These are phyloP conservation scores for Pogonophryne albipinna DNA, from an alignment of 2,797 vertebrate genomes.

Conservation along the genomic window DNA sequence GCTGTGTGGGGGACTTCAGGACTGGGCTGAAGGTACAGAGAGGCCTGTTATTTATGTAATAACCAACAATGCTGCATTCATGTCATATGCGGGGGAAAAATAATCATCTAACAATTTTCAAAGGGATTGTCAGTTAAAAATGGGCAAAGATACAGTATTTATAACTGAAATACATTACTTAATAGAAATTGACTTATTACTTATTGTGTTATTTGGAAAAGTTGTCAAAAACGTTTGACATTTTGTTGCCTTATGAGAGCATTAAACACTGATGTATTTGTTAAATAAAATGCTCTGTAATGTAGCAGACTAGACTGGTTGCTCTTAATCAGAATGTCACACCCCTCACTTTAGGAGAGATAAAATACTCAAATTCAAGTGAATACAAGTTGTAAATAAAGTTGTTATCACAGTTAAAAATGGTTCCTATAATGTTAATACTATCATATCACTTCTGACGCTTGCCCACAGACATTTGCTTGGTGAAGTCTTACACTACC, in stretches of 20 bases:
- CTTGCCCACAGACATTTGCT: not conserved
- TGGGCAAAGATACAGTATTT: not conserved
- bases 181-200: too few relatives aligned
- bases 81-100: not conserved
- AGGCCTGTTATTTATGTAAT: not conserved
- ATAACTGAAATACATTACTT: too few relatives aligned
- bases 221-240: not conserved
- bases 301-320: not conserved
- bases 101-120: not conserved
- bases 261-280: not conserved
- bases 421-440: not conserved
- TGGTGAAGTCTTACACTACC: not conserved
- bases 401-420: too few relatives aligned
- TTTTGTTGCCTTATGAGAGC: not conserved
- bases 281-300: not conserved
- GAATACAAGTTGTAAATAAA: not conserved
- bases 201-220: too few relatives aligned
- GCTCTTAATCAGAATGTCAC: not conserved
- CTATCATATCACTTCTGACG: not conserved
- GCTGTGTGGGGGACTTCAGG: slow-evolving; percentile 69
- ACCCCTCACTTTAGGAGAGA: not conserved
- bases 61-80: not conserved
- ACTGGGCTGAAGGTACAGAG: slow-evolving; percentile 55
- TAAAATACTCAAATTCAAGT: not conserved
- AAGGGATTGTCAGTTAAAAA: not conserved